These are phyloP conservation scores for Aldrovandia affinis DNA, from an alignment of 2,797 vertebrate genomes.

Conservation along the genomic window DNA sequence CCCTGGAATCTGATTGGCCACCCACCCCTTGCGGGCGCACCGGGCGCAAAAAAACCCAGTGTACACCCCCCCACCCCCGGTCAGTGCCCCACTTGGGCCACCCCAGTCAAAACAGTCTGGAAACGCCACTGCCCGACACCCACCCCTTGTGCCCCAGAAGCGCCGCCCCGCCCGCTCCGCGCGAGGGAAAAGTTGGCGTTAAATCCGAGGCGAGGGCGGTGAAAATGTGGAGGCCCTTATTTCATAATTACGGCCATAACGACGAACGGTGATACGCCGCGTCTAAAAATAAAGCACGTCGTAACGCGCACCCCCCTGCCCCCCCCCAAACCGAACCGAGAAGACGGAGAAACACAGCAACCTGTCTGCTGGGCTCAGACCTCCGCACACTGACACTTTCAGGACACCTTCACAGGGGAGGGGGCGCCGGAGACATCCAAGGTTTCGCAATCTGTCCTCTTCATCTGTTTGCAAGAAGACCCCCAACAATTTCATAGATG, in stretches of 20 bases:
- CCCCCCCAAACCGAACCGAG: neutral
- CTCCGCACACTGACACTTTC: neutral
- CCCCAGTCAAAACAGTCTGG: too few species aligned
- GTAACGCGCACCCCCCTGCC: neutral
- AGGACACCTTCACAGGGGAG: slow-evolving; percentile 7
- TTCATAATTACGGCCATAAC: slow-evolving; percentile 19
- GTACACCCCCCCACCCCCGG: neutral
- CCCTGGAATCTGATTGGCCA: too few species aligned
- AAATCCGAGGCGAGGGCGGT: too few species aligned
- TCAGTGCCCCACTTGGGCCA: too few species aligned
- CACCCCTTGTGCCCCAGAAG: too few species aligned
- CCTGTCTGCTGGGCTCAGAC: neutral
- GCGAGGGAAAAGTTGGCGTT: too few species aligned
- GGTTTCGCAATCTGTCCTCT: slow-evolving; percentile 36
- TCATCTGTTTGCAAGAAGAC: neutral
- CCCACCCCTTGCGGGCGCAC: neutral
- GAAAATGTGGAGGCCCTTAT: neutral
- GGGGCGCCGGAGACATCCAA: slow-evolving; percentile 11
- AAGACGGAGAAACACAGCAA: too few species aligned
- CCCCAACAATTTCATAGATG: neutral
- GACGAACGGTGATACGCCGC: too few species aligned
- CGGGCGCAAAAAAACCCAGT: too few species aligned
- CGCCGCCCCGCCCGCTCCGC: too few species aligned
- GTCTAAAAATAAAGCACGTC: neutral
- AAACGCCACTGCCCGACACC: too few species aligned